A percentile compares a stretch with the other conserved stretches of the same genome.
These are phyloP conservation scores for Ceyx cyanopectus DNA, from an alignment of 2,113 vertebrate species.

Conservation along the genomic window DNA sequence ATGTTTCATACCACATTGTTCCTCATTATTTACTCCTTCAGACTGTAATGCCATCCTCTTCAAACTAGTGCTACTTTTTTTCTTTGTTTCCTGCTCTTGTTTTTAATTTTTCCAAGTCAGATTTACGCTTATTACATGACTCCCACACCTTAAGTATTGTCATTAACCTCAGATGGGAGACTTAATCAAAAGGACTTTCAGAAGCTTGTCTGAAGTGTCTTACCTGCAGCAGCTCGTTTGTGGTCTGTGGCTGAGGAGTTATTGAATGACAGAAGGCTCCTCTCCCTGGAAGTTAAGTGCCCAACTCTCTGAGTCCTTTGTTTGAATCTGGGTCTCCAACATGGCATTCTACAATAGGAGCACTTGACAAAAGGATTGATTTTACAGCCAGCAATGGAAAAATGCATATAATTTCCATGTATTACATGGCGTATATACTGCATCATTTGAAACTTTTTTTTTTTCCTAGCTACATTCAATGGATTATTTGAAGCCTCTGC, in stretches of 20 bases:
- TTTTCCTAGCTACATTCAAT: background rate
- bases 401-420: constrained; percentile 71
- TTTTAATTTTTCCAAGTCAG: constrained; percentile 75
- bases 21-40: constrained; percentile 61
- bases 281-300: constrained; percentile 62
- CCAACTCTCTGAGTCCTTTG: constrained; percentile 22
- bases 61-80: constrained; percentile 49
- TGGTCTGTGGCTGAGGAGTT: background rate
- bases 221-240: background rate
- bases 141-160: constrained; percentile 64
- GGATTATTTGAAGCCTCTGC: constrained; percentile 18
- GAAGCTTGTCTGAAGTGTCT: constrained; percentile 31
- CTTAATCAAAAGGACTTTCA: constrained; percentile 59
- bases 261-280: constrained; percentile 14
- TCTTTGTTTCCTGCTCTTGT: constrained; percentile 57
- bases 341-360: constrained; percentile 61
- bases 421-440: constrained; percentile 35
- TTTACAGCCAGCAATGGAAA: constrained; percentile 54
- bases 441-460: constrained; percentile 30
- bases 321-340: constrained; percentile 64
- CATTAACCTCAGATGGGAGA: constrained; percentile 53
- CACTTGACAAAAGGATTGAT: constrained; percentile 65
- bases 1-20: constrained; percentile 30
- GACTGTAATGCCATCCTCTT: constrained; percentile 38
- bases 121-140: constrained; percentile 62